Base-by-base conservation (phyloP, 64 coral and sea anemone genomes). In the Catalaphyllia jardinei region DNA sequence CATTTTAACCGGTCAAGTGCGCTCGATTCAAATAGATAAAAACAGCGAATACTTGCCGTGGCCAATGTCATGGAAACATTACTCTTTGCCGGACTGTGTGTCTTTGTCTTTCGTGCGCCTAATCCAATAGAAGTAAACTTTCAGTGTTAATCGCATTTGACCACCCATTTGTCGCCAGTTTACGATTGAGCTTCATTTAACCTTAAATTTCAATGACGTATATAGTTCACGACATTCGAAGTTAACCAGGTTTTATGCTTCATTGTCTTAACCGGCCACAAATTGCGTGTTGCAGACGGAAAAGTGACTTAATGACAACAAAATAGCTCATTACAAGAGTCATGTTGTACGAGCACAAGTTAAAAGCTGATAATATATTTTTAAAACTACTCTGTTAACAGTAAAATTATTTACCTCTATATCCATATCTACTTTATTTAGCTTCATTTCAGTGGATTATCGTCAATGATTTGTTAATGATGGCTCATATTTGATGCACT, bases 381-480 rank as follows among this genome's bases (percentile, higher is more conserved):
- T 24, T 8, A 69, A 27, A 69, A 29, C 27, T 69, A 5, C 3
- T 67, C 65, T 69, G 8, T 9, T 24, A 69, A 69, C 38, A 8
- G 22, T 69, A 50, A 11, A 55, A 12, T 79, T 16, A 57, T 57
- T 27, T 57, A 79, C 74, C 11, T 15, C 20, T 79, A 59, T 54
- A 12, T 20, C 55, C 12, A 11, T 79, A 38, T 50, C 39, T 24
- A 77, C 74, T 49, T 51, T 3, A 35, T 35, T 35, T 35, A 35
- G 33, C n/a, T 35, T 35, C 39, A 77, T 77, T 38, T 22, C 51
- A n/a, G 12, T 79, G 2, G 24, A 79, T 79, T 55, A 79, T 29
- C 76, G 76, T 57, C 51, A 52, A 79, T 79, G 57, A 79, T 78
- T 51, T 18, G 49, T 77, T 77, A 9, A 77, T 78, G 29, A 55